A percentile compares a stretch with the other conserved stretches of the same genome.
phyloP scores from a whole-genome alignment of 2,888 invertebrate species.

The Didymodactylos carnosus region DNA sequence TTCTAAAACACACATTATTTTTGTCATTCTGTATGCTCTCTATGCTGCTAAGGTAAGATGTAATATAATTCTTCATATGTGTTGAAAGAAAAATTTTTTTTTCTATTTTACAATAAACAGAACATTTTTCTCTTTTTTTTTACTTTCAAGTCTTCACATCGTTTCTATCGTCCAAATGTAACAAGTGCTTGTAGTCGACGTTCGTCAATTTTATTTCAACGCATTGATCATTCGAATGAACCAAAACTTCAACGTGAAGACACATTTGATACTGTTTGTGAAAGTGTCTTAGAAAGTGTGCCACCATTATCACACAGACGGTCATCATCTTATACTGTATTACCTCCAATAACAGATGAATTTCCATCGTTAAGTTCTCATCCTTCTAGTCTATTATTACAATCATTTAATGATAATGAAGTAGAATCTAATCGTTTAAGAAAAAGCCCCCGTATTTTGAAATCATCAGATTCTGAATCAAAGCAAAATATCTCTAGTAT shows the following conservation, averaged over 20 bases:
- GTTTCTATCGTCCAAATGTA: background rate
- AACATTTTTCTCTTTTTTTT: background rate
- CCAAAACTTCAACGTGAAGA: background rate
- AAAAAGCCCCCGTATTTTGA: background rate
- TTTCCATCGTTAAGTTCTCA: no score
- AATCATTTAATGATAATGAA: no score
- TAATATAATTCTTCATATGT: no score
- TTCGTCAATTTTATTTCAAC: background rate
- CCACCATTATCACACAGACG: no score
- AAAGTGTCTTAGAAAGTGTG: background rate
- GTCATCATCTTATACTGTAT: background rate
- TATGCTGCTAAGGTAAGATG: no score
- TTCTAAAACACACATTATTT: no score
- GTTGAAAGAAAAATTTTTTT: no score
- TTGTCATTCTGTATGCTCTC: no score
- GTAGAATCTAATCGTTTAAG: no score
- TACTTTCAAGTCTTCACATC: background rate
- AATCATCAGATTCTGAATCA: background rate
- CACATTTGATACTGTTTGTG: background rate
- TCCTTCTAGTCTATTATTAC: no score
- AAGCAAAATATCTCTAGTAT: background rate
- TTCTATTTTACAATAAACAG: no score
- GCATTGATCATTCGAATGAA: background rate
- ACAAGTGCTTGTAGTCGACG: background rate
- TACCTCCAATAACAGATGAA: background rate